These are phyloP conservation scores for Tubulanus polymorphus DNA, from an alignment of 2,888 invertebrate species.

Conservation along the genomic window DNA sequence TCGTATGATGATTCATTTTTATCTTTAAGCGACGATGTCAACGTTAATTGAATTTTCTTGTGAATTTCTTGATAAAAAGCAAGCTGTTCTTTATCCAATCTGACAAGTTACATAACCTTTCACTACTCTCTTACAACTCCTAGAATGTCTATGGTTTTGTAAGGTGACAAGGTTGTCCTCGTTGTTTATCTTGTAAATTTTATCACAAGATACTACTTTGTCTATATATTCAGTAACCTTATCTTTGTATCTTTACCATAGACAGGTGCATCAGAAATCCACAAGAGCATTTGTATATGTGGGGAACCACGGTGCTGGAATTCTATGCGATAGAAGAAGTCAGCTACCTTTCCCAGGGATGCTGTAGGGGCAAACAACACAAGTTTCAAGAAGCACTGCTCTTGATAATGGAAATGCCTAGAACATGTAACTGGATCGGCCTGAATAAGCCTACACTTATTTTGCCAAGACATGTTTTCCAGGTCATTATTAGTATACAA, in stretches of 20 bases:
- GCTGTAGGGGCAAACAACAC: background rate
- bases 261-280: background rate
- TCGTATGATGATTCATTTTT: background rate
- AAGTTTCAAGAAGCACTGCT: background rate
- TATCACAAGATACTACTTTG: background rate
- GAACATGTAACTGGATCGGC: constrained; percentile 9
- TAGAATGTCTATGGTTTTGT: background rate
- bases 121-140: background rate
- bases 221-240: background rate
- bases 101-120: background rate
- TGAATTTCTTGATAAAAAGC: background rate
- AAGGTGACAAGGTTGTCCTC: background rate
- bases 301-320: background rate
- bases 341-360: background rate
- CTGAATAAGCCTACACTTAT: constrained; percentile 9
- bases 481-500: constrained; percentile 11
- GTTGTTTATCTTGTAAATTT: background rate
- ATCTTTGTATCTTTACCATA: background rate
- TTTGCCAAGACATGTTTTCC: constrained; percentile 6
- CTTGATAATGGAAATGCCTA: background rate
- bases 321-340: background rate
- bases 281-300: background rate
- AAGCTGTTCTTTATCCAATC: no score
- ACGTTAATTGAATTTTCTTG: background rate
- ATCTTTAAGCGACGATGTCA: background rate